These are phyloP conservation scores for Sakesphorus luctuosus DNA, from an alignment of 2,113 vertebrate genomes.

Conservation along the genomic window DNA sequence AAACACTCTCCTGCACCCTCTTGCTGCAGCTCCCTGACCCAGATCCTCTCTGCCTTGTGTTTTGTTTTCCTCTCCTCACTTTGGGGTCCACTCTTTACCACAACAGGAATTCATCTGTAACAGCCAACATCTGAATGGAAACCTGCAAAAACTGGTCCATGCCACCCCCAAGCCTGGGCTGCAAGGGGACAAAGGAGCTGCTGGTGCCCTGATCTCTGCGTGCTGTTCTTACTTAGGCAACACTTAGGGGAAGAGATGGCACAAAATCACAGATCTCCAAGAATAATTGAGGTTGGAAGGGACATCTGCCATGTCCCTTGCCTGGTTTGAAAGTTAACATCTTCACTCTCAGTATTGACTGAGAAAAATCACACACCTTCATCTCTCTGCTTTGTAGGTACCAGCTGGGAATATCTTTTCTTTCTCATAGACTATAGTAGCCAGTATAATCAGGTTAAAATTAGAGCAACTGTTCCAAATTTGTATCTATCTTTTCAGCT, in stretches of 20 bases:
- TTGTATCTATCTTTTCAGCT: slow-evolving; percentile 2
- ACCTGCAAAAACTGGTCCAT: background rate
- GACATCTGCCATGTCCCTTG: background rate
- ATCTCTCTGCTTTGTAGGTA: background rate
- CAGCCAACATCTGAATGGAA: background rate
- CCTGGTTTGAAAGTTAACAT: background rate
- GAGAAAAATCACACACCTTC: background rate
- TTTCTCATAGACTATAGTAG: background rate
- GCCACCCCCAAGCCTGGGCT: background rate
- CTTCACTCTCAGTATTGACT: background rate
- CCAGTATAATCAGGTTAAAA: background rate
- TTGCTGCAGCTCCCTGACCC: background rate
- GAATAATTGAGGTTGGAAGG: background rate
- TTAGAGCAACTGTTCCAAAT: slow-evolving; percentile 5
- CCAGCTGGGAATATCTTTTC: background rate
- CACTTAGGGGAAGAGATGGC: background rate
- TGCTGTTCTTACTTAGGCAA: background rate
- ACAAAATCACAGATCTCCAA: background rate
- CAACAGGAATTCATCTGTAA: background rate
- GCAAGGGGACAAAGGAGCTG: background rate
- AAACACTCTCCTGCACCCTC: background rate
- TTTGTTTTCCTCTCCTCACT: background rate
- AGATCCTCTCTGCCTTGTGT: background rate
- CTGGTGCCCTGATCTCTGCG: background rate
- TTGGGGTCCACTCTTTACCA: background rate